A percentile compares a stretch with the other conserved stretches of the same genome.
phyloP scores from a whole-genome alignment of 2,888 invertebrate genomes.

The Selenia dentaria region DNA sequence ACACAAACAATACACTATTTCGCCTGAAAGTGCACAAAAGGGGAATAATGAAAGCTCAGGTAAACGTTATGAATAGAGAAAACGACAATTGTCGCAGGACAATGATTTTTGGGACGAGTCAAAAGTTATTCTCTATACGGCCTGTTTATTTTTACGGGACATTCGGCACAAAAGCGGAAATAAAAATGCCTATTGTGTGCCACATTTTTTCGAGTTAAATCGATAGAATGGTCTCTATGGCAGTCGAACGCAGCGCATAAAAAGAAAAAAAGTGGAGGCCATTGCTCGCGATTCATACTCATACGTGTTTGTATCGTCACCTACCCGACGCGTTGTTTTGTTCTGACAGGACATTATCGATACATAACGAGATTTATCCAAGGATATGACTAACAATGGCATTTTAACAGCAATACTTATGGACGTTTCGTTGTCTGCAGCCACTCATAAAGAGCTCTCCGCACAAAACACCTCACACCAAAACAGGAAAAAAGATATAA shows the following conservation, averaged over 20 bases:
- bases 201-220: slow-evolving; percentile 55
- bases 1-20: slow-evolving; percentile 73
- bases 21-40: slow-evolving; percentile 75
- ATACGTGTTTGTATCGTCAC: slow-evolving; percentile 35
- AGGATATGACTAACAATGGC: not conserved
- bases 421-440: slow-evolving; percentile 33
- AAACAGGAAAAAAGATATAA: slow-evolving; percentile 31
- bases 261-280: slow-evolving; percentile 44
- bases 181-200: slow-evolving; percentile 56
- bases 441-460: slow-evolving; percentile 20
- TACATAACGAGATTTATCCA: not conserved
- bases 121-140: slow-evolving; percentile 65
- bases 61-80: slow-evolving; percentile 69
- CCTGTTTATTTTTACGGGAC: slow-evolving; percentile 67
- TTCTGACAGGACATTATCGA: not conserved
- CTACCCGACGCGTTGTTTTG: not conserved
- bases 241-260: slow-evolving; percentile 45
- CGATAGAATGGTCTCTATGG: slow-evolving; percentile 47
- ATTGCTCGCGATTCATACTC: slow-evolving; percentile 44
- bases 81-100: slow-evolving; percentile 67
- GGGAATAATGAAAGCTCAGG: slow-evolving; percentile 64
- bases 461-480: slow-evolving; percentile 25
- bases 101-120: slow-evolving; percentile 75
- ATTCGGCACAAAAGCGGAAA: slow-evolving; percentile 40
- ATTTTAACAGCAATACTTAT: slow-evolving; percentile 38